Conservation (phyloP, 2,113 vertebrate genomes). For the Xiphophorus hellerii region DNA sequence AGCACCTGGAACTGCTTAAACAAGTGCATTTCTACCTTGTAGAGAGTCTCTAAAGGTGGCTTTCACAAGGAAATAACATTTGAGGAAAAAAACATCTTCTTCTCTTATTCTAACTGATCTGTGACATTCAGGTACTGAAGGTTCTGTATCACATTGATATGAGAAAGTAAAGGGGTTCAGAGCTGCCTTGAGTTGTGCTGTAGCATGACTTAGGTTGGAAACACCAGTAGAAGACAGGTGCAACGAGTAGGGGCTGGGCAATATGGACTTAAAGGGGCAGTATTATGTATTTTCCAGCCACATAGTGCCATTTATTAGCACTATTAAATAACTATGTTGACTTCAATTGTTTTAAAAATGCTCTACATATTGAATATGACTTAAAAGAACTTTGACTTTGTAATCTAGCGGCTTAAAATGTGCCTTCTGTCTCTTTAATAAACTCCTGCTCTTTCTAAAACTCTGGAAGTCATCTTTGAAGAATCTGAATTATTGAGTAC, state of each 20-base stretch:
- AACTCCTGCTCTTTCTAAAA: too few species aligned
- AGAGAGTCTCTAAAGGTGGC: constrained; percentile 30
- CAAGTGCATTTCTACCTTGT: constrained; percentile 54
- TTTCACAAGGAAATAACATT: constrained; percentile 46
- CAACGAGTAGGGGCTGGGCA: constrained; percentile 23
- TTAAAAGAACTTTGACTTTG: too few species aligned
- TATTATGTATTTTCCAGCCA: too few species aligned
- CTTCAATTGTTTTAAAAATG: too few species aligned
- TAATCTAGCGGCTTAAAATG: too few species aligned
- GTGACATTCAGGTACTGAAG: constrained; percentile 28
- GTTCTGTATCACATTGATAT: constrained; percentile 34
- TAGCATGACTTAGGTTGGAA: constrained; percentile 54
- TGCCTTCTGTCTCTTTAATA: too few species aligned
- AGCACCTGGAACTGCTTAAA: constrained; percentile 73
- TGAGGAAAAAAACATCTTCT: not conserved
- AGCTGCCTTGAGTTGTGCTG: constrained; percentile 41
- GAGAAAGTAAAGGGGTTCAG: constrained; percentile 54
- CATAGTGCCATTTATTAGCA: too few species aligned
- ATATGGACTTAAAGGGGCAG: too few species aligned
- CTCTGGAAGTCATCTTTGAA: too few species aligned
- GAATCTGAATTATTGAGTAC: too few species aligned
- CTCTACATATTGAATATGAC: too few species aligned
- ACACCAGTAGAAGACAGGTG: constrained; percentile 35
- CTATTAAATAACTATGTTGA: too few species aligned
- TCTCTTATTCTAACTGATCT: not conserved